phyloP scores from a whole-genome alignment of 2,888 invertebrate genomes.

The Cyaniris semiargus region DNA sequence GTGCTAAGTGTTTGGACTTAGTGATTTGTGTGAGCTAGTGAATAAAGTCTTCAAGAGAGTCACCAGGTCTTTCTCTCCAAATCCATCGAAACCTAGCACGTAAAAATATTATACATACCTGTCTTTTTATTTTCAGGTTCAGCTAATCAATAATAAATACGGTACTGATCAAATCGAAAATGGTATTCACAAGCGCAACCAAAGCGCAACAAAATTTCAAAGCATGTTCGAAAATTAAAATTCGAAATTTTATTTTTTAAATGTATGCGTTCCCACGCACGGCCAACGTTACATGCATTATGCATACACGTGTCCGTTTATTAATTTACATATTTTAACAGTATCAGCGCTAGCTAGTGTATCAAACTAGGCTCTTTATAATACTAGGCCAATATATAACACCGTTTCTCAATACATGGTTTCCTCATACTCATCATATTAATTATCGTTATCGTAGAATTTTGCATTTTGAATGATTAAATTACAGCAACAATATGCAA shows the following conservation, averaged over 20 bases:
- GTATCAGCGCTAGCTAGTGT: not conserved
- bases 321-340: not conserved
- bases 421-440: no score
- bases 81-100: no score
- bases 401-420: no score
- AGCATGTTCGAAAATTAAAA: not conserved
- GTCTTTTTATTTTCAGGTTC: no score
- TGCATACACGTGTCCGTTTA: constrained; percentile 11
- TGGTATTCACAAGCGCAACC: not conserved
- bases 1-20: no score
- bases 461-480: not conserved
- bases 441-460: not conserved
- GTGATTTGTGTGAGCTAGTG: no score
- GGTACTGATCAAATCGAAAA: no score
- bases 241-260: not conserved
- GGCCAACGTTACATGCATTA: not conserved
- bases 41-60: no score
- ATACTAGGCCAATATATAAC: not conserved
- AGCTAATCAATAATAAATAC: no score
- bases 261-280: constrained; percentile 31
- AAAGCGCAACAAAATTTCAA: not conserved
- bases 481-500: not conserved
- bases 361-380: not conserved
- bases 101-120: no score
- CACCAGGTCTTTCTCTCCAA: no score